These are phyloP conservation scores for Tragelaphus oryx DNA, from an alignment of 2,797 vertebrate species.

Conservation along the genomic window DNA sequence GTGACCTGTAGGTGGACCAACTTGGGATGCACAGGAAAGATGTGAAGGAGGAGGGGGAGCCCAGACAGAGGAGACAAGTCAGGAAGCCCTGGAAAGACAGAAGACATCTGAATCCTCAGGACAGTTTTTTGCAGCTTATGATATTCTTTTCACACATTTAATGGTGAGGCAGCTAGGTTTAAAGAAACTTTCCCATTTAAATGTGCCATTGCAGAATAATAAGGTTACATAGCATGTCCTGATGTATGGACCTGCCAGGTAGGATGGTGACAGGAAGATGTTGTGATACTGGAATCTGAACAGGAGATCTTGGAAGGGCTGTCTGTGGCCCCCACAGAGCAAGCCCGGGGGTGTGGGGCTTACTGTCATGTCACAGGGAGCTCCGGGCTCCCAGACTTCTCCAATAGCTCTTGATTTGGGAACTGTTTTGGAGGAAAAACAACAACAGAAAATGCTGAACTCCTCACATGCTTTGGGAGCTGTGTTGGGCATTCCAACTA, in stretches of 20 bases:
- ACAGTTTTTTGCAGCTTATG: not conserved
- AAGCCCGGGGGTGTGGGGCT: not conserved
- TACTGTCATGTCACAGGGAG: fast-evolving
- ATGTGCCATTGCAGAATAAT: constrained; percentile 24
- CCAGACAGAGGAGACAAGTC: not conserved
- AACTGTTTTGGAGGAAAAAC: not conserved
- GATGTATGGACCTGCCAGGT: not conserved
- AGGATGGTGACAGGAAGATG: not conserved
- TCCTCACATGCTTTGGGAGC: not conserved
- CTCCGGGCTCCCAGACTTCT: not conserved
- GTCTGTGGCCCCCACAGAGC: not conserved
- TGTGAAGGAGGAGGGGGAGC: fast-evolving
- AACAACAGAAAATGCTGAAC: not conserved
- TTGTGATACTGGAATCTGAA: not conserved
- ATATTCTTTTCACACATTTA: constrained; percentile 50
- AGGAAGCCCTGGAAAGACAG: not conserved
- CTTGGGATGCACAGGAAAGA: not conserved
- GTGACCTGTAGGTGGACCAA: not conserved
- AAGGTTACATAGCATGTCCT: not conserved
- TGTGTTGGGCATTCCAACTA: not conserved
- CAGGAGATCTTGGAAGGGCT: not conserved
- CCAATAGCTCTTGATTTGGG: not conserved
- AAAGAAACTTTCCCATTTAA: constrained; percentile 13
- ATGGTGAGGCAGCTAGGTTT: not conserved
- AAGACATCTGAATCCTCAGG: not conserved